Conservation (phyloP, 2,797 vertebrate genomes). For the Scleropages formosus region DNA sequence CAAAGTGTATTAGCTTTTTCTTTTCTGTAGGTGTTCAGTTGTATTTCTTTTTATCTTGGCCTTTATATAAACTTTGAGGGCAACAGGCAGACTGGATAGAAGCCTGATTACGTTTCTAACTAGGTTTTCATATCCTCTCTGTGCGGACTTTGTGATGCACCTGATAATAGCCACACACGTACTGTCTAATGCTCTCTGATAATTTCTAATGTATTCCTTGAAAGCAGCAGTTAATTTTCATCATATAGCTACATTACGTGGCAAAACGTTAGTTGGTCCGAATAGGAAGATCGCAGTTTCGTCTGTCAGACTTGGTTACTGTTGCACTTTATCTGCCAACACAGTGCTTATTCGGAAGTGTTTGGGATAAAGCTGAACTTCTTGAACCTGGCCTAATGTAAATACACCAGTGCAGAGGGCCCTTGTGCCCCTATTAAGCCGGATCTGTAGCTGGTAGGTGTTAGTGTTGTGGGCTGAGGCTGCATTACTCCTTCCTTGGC, state of each 20-base stretch:
- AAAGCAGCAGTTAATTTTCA: neutral
- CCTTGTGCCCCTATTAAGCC: neutral
- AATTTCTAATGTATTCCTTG: slow-evolving; percentile 1
- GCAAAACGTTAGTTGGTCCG: neutral
- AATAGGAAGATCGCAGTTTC: neutral
- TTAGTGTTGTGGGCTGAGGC: no score
- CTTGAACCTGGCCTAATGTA: neutral
- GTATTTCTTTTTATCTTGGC: neutral
- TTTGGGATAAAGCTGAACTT: no score
- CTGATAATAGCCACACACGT: no score
- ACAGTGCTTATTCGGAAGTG: neutral
- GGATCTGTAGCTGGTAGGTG: no score
- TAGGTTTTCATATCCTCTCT: neutral
- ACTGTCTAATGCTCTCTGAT: neutral
- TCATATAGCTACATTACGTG: no score
- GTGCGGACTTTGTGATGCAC: neutral
- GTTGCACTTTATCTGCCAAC: slow-evolving; percentile 4
- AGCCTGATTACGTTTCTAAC: neutral
- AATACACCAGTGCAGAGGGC: neutral
- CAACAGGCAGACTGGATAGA: neutral
- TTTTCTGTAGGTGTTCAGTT: neutral
- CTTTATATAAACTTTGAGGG: neutral
- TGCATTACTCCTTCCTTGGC: no score
- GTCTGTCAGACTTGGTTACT: neutral
- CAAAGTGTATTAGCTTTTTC: neutral